Evolutionary conservation across 2,888 invertebrate genomes (phyloP).

Genomic region (Megastigmus dorsalis): DNA sequence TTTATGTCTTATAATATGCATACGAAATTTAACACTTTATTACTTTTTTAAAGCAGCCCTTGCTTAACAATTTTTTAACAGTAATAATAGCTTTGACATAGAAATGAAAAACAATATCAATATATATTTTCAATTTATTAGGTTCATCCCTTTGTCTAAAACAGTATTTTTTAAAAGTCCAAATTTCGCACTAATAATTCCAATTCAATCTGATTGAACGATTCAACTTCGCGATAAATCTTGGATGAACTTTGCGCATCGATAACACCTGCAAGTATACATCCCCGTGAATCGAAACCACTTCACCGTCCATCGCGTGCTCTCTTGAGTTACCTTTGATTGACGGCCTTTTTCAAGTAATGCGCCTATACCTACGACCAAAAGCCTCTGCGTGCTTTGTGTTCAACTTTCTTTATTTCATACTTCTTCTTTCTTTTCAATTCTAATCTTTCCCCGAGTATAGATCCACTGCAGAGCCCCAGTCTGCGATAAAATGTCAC

Average conservation of each 20-base stretch:
- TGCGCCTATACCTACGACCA: conserved; percentile 6
- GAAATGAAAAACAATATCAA: neutral
- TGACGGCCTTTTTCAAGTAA: conserved; percentile 42
- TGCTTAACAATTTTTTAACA: neutral
- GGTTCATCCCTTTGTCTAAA: neutral
- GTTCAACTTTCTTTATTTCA: neutral
- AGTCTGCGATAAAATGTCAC: neutral
- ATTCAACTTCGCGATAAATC: conserved; percentile 43
- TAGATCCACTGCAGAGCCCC: neutral
- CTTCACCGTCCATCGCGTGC: conserved; percentile 41
- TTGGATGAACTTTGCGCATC: conserved; percentile 40
- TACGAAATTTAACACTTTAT: neutral
- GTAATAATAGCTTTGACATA: too few species aligned
- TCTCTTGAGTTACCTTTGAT: conserved; percentile 42
- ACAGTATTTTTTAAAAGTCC: too few species aligned
- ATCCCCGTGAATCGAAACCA: conserved; percentile 9
- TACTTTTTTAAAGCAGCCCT: neutral
- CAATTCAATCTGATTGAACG: conserved; percentile 43
- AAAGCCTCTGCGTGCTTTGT: neutral
- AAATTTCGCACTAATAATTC: conserved; percentile 20
- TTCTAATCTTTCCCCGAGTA: neutral
- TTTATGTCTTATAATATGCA: too few species aligned
- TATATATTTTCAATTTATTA: neutral
- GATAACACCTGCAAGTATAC: conserved; percentile 40
- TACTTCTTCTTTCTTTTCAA: neutral